Evolutionary conservation across 2,888 invertebrate genomes (phyloP), one percentile per base, ranked within the genome.

Genomic region (Temnothorax unifasciatus): DNA sequence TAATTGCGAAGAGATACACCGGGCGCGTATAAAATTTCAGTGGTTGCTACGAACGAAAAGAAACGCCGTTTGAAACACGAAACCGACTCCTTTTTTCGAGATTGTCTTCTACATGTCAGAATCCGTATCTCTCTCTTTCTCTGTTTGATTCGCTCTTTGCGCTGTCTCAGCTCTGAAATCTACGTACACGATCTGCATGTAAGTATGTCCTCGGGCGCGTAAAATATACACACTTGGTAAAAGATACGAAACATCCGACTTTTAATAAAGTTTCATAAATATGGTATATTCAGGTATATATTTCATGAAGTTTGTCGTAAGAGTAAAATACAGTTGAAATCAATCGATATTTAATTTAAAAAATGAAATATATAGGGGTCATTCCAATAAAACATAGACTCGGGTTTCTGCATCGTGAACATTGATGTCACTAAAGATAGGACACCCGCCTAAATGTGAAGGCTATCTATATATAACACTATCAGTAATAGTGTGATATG

Each of bases 41-140:
- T 52, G 54, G 77, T 47, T 9, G 69, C 69, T 69, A 54, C 47
- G 47, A 69, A 54, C 38, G 59, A 47, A 81, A 81, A 81, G 79
- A 81, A 81, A 81, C 79, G 71, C 47, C 47, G 71, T 81, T 81
- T 71, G 79, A 81, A 81, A 81, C 47, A 50, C 47, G 79, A 81
- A 47, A 71, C 71, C 34, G 79, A 13, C 79, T 81, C 59, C 47
- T 69, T 81, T 69, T 71, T 81, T 81, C 71, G 71, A 81, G 79
- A 81, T 81, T 81, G 71, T 81, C 69, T 79, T 59, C 79, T 81
- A 71, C 47, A 71, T 71, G 79, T 79, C 79, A 59, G 47, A 47
- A 79, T 50, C 44, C 44, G n/a, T 76, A n/a, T 66, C 21, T 76
- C 25, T 64, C 41, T 52, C 13, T 38, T 38, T 64, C 18, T 52